These are phyloP conservation scores for Choreutis nemorana DNA, from an alignment of 2,888 invertebrate species.

Conservation along the genomic window DNA sequence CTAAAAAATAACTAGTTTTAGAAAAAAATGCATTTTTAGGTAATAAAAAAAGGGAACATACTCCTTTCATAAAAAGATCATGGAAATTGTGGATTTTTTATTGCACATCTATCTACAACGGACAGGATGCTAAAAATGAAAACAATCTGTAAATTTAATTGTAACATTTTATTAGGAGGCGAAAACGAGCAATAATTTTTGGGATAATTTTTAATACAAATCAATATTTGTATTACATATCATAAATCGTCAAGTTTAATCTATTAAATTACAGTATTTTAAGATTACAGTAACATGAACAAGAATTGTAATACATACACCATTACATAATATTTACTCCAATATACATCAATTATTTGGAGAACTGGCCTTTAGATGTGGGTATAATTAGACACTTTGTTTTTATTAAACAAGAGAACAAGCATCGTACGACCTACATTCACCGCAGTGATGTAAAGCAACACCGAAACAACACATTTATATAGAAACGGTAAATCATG, in stretches of 20 bases:
- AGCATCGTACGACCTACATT: constrained; percentile 23
- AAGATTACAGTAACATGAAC: constrained; percentile 65
- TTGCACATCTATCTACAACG: too few relatives aligned
- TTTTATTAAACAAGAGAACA: constrained; percentile 13
- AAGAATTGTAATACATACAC: constrained; percentile 38
- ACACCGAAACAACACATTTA: constrained; percentile 27
- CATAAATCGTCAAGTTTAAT: constrained; percentile 54
- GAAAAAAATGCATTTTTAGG: too few relatives aligned
- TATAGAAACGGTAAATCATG: constrained; percentile 6
- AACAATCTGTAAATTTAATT: too few relatives aligned
- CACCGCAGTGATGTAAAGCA: constrained; percentile 24
- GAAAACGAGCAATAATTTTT: constrained; percentile 65
- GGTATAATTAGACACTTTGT: constrained; percentile 1
- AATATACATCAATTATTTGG: too few relatives aligned
- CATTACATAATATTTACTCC: too few relatives aligned
- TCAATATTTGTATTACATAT: constrained; percentile 56
- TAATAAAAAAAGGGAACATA: too few relatives aligned
- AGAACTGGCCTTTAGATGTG: too few relatives aligned
- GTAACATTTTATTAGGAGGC: constrained; percentile 68
- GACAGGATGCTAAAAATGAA: too few relatives aligned
- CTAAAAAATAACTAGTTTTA: too few relatives aligned
- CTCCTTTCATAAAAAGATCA: too few relatives aligned
- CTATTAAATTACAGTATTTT: constrained; percentile 58
- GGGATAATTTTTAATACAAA: constrained; percentile 61
- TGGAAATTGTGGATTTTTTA: too few relatives aligned